A percentile compares a stretch with the other conserved stretches of the same genome.
phyloP scores from a whole-genome alignment of 2,888 invertebrate species.

The Drosophila koepferae region DNA sequence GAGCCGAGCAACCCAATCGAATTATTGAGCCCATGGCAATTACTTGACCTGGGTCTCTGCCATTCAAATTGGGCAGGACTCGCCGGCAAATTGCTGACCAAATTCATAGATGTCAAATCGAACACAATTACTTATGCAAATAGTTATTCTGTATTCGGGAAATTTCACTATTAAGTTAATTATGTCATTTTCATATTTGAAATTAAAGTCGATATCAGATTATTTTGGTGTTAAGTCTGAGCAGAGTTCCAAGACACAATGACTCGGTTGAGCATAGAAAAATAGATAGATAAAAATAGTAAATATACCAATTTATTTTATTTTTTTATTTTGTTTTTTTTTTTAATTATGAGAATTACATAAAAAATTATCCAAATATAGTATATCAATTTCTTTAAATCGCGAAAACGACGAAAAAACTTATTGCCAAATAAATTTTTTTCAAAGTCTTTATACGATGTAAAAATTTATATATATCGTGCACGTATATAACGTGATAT shows the following conservation, averaged over 20 bases:
- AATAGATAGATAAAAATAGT: too few species aligned
- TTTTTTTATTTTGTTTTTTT: too few species aligned
- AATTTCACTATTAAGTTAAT: constrained; percentile 4
- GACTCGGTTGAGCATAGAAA: too few species aligned
- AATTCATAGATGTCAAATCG: constrained; percentile 3
- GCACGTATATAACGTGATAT: too few species aligned
- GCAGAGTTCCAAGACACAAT: not conserved
- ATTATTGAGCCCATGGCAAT: constrained; percentile 38
- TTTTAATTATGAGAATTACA: too few species aligned
- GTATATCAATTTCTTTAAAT: too few species aligned
- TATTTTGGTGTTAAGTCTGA: not conserved
- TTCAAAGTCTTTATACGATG: too few species aligned
- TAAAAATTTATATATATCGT: too few species aligned
- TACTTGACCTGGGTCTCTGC: constrained; percentile 23
- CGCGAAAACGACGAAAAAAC: too few species aligned
- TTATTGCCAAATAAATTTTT: too few species aligned
- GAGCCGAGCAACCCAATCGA: constrained; percentile 26
- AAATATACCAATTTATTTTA: too few species aligned
- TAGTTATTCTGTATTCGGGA: not conserved
- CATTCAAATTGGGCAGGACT: constrained; percentile 9
- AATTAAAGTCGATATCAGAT: not conserved
- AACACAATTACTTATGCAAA: constrained; percentile 6
- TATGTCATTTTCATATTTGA: not conserved
- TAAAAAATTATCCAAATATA: too few species aligned
- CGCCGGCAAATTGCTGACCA: constrained; percentile 3